Evolutionary conservation across 2,113 vertebrate genomes (phyloP), one percentile per base, ranked within the genome.

Genomic region (Brevimyrus niger): DNA sequence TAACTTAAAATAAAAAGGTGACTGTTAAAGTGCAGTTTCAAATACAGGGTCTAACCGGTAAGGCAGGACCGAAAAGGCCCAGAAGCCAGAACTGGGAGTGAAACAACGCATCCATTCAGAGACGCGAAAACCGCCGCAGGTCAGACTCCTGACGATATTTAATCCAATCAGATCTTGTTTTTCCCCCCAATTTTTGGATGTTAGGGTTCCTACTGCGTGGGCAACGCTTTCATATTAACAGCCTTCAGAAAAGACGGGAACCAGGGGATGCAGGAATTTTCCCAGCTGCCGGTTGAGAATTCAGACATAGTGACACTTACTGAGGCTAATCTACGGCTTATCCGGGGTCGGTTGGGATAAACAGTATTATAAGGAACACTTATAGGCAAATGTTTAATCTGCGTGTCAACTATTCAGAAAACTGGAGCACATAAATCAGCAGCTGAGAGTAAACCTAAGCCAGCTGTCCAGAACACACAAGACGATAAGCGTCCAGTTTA

Each of bases 281-380:
- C 93, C 94, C 94, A 94, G 94, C 93, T 94, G 95, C 93, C 94
- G 94, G 90, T 91, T 90, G 89, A 86, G 91, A 88, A 91, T 92
- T 93, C 89, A 92, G 91, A 92, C 92, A 93, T 93, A 94, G 92
- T 90, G 92, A 91, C 90, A 91, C 93, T 93, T 92, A 93, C 92
- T 93, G 91, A 93, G 92, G 92, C 85, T 55, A 42, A 48, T 15
- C 46, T 83, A 23, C 3, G 90, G 92, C 90, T 91, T 92, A 92
- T 93, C 90, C 90, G 87, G 91, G 89, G 80, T 92, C 91, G 93
- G 90, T 93, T 93, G 92, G 90, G 90, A 90, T 65, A 31, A 31
- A 31, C 61, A 69, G 61, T 31, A 69, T 21, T 89, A 89, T 42
- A n/a, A 90, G 88, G 47, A 86, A 82, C 19, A 15, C 3, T 48